A percentile compares a stretch with the other conserved stretches of the same genome.
Conservation (phyloP, 2,888 invertebrate species). For the Ellobium chinense region DNA sequence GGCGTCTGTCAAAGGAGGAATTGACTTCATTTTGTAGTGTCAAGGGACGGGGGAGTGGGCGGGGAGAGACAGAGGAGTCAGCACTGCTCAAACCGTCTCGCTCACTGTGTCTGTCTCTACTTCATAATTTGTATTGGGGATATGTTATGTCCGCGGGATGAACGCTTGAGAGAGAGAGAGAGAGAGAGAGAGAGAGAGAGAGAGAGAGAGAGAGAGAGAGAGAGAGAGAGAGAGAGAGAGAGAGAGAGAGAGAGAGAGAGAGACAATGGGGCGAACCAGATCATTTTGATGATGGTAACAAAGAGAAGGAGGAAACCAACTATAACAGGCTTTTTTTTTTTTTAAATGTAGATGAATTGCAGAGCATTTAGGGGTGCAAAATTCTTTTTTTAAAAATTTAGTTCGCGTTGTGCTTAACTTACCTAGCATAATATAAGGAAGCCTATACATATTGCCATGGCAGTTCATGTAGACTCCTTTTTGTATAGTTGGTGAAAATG, state of each 20-base stretch:
- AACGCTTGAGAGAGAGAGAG: background rate
- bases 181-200: background rate
- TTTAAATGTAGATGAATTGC: no score
- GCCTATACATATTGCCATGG: no score
- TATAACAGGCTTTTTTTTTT: no score
- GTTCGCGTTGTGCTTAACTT: no score
- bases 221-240: background rate
- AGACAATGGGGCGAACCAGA: background rate
- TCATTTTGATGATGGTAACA: no score
- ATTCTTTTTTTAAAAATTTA: no score
- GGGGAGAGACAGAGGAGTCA: background rate
- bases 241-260: background rate
- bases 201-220: background rate
- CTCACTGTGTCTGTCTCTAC: background rate
- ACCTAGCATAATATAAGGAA: no score
- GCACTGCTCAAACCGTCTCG: no score
- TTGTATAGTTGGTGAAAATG: no score
- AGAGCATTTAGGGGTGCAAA: no score
- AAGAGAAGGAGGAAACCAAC: no score
- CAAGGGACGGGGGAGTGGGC: background rate
- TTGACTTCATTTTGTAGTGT: background rate
- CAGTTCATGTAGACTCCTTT: no score
- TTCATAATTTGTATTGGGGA: background rate
- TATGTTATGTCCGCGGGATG: background rate
- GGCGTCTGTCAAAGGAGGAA: background rate